Evolutionary conservation across 2,797 vertebrate genomes (phyloP).

Genomic region (Craterocephalus amniculus): DNA sequence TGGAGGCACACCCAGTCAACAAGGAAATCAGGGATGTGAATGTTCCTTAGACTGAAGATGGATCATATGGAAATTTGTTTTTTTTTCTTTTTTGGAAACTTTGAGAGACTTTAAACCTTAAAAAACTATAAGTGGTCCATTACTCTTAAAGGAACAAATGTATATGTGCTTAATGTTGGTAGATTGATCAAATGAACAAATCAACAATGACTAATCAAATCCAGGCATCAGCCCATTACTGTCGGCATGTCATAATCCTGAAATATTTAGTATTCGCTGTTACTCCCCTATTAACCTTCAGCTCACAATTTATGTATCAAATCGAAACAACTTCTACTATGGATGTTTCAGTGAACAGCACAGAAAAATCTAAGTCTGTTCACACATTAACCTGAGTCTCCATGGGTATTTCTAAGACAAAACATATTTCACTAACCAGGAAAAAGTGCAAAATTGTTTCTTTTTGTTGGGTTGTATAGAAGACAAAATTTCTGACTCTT

Average conservation of each 20-base stretch:
- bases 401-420: background rate
- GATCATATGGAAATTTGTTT: slow-evolving; percentile 23
- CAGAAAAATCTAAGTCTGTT: slow-evolving; percentile 18
- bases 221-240: slow-evolving; percentile 6
- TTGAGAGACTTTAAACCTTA: slow-evolving; percentile 20
- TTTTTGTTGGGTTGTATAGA: background rate
- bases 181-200: slow-evolving; percentile 6
- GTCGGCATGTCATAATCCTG: background rate
- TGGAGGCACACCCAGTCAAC: slow-evolving; percentile 34
- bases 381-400: background rate
- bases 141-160: slow-evolving; percentile 10
- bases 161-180: slow-evolving; percentile 7
- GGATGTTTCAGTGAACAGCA: slow-evolving; percentile 7
- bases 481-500: background rate
- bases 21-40: slow-evolving; percentile 72
- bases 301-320: slow-evolving; percentile 1
- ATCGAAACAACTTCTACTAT: background rate
- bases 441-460: background rate
- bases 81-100: slow-evolving; percentile 9
- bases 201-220: background rate
- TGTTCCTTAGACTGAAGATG: slow-evolving; percentile 59
- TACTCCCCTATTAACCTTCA: background rate
- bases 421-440: slow-evolving; percentile 2
- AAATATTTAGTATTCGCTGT: slow-evolving; percentile 19
- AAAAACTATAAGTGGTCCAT: background rate